Base-by-base conservation (phyloP, 2,113 vertebrate species). In the Clarias magur region DNA sequence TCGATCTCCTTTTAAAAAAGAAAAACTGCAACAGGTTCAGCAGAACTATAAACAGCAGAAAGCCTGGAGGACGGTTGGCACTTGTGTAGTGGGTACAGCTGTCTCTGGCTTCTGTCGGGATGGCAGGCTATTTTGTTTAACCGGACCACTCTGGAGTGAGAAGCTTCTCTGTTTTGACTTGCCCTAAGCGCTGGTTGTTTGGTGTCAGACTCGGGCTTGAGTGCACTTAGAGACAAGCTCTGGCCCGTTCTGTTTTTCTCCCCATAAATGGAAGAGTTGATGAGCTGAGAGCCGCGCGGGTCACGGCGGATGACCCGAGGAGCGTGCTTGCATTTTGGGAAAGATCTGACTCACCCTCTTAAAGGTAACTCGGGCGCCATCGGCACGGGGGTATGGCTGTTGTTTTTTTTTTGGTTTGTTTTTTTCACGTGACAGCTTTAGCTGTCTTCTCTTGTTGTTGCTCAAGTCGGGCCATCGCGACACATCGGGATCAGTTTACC, bases 91-190 rank as follows among this genome's bases (percentile, higher is more conserved):
- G n/a, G 56, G 68, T 63, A 72, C 21, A 62, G 62, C 79, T 59
- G 88, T 78, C 80, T 82, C 88, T 86, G 88, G 80, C 12, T 86
- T 86, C 25, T 86, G 80, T 86, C 84, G 38, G 65, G 42, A 70
- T 83, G 62, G 72, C 85, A 83, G 80, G 60, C 62, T 86, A 67
- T 83, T 79, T 89, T 57, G 72, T 84, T 88, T 73, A 68, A 57
- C 30, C 15, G 15, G 53, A 48, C 63, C 72, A 60, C 34, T 72
- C 84, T 21, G 21, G n/a, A 70, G 84, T 79, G 62, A 54, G 65
- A 86, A 75, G 79, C 70, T 17, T 48, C 42, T 42, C n/a, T 88
- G 83, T 87, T 90, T 87, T 86, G 86, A 83, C 82, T 76, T 62
- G 63, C 42, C 72, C 60, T 42, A 81, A 87, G n/a, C n/a, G 15